Evolutionary conservation across 2,888 invertebrate species (phyloP).

Genomic region (Xanthia togata): DNA sequence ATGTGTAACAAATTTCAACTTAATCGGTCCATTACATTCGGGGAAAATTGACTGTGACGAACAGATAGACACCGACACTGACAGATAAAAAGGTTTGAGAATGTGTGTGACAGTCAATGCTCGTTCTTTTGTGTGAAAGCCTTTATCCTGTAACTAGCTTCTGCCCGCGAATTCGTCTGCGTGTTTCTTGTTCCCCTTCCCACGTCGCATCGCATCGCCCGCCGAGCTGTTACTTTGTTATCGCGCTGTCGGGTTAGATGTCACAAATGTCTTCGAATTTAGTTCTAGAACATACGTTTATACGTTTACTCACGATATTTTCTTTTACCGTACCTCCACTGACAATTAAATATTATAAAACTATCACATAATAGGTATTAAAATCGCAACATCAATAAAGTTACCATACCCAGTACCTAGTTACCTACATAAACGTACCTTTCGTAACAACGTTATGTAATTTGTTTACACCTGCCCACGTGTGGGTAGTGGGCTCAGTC

Average conservation of each 20-base stretch:
- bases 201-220: no score
- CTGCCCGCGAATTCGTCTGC: no score
- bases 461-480: conserved; percentile 77
- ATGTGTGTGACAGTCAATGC: not conserved
- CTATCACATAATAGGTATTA: conserved; percentile 5
- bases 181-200: no score
- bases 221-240: no score
- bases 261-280: not conserved
- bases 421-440: conserved; percentile 51
- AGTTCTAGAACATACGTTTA: not conserved
- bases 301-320: not conserved
- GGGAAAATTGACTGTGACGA: no score
- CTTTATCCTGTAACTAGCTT: no score
- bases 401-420: conserved; percentile 31
- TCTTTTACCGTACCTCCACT: no score
- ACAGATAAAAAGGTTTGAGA: not conserved
- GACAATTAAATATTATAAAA: conserved; percentile 6
- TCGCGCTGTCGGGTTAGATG: not conserved
- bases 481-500: conserved; percentile 76
- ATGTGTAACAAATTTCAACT: no score
- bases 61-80: no score
- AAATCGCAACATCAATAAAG: conserved; percentile 16
- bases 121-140: not conserved
- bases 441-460: conserved; percentile 78
- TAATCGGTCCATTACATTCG: no score